Evolutionary conservation across 2,113 vertebrate species (phyloP), one percentile per base, ranked within the genome.

Genomic region (Notarius quadriscutis): DNA sequence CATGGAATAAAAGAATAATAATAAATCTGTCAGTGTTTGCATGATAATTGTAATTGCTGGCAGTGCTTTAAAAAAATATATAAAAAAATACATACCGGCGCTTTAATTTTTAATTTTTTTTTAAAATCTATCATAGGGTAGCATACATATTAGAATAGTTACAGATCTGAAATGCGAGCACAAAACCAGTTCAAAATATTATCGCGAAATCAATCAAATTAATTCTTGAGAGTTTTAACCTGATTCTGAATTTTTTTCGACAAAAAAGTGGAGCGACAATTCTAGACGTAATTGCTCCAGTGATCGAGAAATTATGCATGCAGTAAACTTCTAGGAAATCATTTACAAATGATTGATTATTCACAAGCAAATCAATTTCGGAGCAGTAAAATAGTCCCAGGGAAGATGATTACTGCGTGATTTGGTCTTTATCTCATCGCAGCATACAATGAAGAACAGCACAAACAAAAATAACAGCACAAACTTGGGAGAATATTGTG

Each of bases 401-500:
- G n/a, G 51, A 55, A 53, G 25, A 55, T 25, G 11, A 51, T 77
- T 51, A 79, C 12, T 17, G 12, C 12, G 51, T 79, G 25, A 25
- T 79, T 7, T 27, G 75, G 50, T 27, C 51, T 27, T 55, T 55
- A 15, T 79, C 50, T 79, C 11, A n/a, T 55, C 1, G 14, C 75
- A 55, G n/a, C 25, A 17, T 51, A 25, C 20, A 51, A 53, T 77
- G 4, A 15, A 55, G 55, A 55, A 79, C 51, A 3, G n/a, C 51
- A 55, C 25, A 77, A n/a, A 79, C 14, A 41, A 41, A 55, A 79
- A 55, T 79, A 55, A 79, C 51, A 3, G n/a, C 51, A 27, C 25
- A 77, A n/a, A 79, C n/a, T n/a, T 27, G 14, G 51, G 6, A 55
- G 75, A 30, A 79, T 79, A 79, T 79, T 55, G 12, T 78, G 75